Base-by-base conservation (phyloP, 92 coral and sea anemone species). In the Zoanthus sociatus region DNA sequence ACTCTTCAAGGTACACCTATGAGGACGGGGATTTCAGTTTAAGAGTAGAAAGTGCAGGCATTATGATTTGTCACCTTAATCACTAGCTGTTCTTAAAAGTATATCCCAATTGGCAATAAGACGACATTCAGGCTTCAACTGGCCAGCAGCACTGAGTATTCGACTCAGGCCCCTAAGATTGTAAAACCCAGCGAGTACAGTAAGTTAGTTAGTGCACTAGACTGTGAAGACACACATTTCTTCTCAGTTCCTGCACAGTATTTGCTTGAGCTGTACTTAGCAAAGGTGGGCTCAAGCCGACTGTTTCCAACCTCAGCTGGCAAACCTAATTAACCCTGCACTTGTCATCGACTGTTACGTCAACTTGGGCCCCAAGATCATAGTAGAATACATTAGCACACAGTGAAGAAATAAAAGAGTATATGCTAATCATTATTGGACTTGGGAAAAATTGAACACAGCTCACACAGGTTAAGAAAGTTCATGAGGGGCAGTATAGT, bases 241-340 rank as follows among this genome's bases (percentile, higher is more conserved):
- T 92, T 95, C 84, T 88, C 97, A 15, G 93, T 90, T 30, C 99
- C 99, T 21, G 97, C 99, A 0, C 95, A 95, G 78, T 95, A 93
- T 86, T 94, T 97, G 26, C 96, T 97, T 76, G 99, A 97, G 87
- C 94, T 89, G 69, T 97, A 97, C 87, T 86, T 97, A 47, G 96
- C 93, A 51, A 84, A 90, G 63, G 93, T 84, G 84, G 95, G 97
- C 73, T 93, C 98, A 5, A 76, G 83, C 54, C 93, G 91, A 92
- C 94, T 97, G 26, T 97, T 97, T 84, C 95, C 95, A 44, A 92
- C 93, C 30, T 92, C 99, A 32, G 93, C 90, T 33, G 97, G 91
- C 72, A 92, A 92, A 67, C 88, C 95, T 15, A 83, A 91, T n/a
- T n/a, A 91, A 88, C 83, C 98, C 98, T 2, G 97, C 95, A 4